These are phyloP conservation scores for Alcedo atthis DNA, from an alignment of 2,797 vertebrate genomes.

Conservation along the genomic window DNA sequence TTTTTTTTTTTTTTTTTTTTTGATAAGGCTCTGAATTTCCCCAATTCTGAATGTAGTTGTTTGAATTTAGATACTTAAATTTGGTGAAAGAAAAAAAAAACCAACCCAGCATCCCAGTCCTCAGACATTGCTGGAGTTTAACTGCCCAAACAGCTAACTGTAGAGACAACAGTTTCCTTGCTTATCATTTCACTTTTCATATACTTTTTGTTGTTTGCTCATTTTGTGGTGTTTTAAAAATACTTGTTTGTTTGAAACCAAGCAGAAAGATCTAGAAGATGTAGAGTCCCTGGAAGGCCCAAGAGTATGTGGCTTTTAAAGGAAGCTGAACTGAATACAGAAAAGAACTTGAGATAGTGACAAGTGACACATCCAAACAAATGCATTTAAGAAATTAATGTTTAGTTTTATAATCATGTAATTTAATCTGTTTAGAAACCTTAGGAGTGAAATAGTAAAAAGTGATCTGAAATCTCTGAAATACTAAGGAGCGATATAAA, in stretches of 20 bases:
- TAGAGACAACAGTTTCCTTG: neutral
- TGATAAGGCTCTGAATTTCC: neutral
- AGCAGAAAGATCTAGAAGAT: neutral
- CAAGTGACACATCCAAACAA: neutral
- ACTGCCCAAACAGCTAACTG: neutral
- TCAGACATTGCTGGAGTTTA: neutral
- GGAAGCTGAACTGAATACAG: neutral
- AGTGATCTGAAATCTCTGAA: neutral
- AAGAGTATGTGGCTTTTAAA: neutral
- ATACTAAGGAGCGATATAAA: neutral
- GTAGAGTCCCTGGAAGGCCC: neutral
- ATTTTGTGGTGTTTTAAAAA: neutral
- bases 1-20: neutral
- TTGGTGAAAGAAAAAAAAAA: neutral
- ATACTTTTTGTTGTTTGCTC: neutral
- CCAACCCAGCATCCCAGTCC: too few species aligned
- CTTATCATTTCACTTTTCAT: neutral
- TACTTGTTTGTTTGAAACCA: neutral
- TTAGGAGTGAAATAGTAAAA: neutral
- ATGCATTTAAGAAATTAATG: neutral
- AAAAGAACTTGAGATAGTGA: neutral
- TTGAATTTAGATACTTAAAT: neutral
- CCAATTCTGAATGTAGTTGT: neutral
- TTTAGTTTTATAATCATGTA: neutral
- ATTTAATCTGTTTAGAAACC: neutral